phyloP scores from a whole-genome alignment of 1,140 invertebrate species.

The Pentalonia nigronervosa region DNA sequence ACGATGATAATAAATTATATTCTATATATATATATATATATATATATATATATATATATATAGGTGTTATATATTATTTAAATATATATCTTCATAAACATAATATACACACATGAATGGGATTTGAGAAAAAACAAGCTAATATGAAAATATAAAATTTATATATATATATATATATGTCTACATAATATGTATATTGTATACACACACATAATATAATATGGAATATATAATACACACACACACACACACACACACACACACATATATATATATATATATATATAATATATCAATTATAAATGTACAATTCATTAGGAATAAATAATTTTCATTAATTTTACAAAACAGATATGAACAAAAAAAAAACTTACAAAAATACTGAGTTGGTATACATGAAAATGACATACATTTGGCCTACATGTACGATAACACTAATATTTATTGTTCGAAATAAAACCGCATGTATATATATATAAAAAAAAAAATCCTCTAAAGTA shows the following conservation, averaged over 20 bases:
- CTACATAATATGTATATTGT: neutral
- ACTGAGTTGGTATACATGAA: slow-evolving; percentile 27
- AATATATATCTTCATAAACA: neutral
- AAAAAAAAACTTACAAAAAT: slow-evolving; percentile 43
- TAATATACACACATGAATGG: neutral
- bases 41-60: no score
- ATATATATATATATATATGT: neutral
- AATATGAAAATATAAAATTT: neutral
- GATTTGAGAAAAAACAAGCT: neutral
- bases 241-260: no score
- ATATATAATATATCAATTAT: neutral
- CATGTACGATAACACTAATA: neutral
- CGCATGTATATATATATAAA: neutral
- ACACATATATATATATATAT: no score
- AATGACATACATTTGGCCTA: neutral
- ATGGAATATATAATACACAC: neutral
- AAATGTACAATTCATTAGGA: slow-evolving; percentile 52
- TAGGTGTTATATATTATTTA: no score
- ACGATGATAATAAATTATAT: neutral
- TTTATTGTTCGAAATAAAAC: slow-evolving; percentile 35
- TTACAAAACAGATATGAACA: slow-evolving; percentile 41
- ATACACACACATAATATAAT: neutral
- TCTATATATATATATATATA: neutral
- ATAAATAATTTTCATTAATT: slow-evolving; percentile 49
- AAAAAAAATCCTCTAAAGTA: neutral